phyloP scores from a whole-genome alignment of 2,113 vertebrate genomes.

The Condylura cristata region DNA sequence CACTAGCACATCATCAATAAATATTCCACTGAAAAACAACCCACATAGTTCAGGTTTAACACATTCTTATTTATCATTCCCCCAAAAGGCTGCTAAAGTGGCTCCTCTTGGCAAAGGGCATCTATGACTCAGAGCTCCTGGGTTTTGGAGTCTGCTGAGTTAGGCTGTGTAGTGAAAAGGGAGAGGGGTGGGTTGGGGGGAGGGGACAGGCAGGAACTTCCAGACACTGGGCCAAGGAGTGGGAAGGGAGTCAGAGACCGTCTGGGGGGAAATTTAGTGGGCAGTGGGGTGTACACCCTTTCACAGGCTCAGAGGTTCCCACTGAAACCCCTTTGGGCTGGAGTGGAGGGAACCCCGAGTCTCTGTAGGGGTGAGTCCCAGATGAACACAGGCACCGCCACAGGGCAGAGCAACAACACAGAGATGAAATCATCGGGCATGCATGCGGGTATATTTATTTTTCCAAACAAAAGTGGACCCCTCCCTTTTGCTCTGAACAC shows the following conservation, averaged over 20 bases:
- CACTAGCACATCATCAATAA: slow-evolving; percentile 19
- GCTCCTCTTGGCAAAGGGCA: background rate
- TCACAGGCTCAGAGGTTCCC: no score
- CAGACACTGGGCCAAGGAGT: background rate
- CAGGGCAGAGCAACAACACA: background rate
- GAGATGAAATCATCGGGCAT: background rate
- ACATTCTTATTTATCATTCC: background rate
- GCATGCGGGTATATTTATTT: background rate
- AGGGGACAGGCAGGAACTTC: background rate
- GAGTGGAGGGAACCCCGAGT: no score
- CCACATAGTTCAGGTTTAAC: no score
- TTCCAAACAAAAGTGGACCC: background rate
- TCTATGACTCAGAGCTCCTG: background rate
- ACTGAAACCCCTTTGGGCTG: background rate
- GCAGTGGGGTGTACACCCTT: background rate
- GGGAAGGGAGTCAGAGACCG: no score
- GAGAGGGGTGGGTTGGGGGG: background rate
- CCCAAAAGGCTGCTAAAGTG: background rate
- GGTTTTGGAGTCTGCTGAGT: background rate
- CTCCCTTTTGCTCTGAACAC: background rate
- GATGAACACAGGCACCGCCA: background rate
- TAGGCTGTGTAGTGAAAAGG: background rate
- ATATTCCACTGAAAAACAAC: slow-evolving; percentile 24
- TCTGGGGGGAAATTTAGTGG: background rate
- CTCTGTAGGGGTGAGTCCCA: background rate